These are phyloP conservation scores for Tetragonula carbonaria DNA, from an alignment of 2,888 invertebrate genomes.

Conservation along the genomic window DNA sequence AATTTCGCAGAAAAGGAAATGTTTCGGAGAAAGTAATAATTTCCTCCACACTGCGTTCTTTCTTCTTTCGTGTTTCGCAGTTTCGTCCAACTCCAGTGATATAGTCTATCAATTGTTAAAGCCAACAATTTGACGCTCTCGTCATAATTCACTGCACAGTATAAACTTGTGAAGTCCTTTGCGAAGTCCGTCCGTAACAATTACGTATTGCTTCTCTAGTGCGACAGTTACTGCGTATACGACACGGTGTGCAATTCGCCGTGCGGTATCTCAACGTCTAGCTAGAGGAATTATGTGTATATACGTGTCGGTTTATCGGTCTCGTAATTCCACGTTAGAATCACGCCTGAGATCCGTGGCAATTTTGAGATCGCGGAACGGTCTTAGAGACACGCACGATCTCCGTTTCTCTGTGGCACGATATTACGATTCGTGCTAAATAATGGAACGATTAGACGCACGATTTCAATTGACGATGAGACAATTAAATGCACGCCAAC, in stretches of 20 bases:
- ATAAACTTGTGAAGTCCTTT: neutral
- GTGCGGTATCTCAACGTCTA: neutral
- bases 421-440: neutral
- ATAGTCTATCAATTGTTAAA: neutral
- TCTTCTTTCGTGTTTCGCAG: neutral
- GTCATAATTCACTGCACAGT: neutral
- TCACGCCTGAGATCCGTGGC: neutral
- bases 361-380: conserved; percentile 13
- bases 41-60: neutral
- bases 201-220: no score
- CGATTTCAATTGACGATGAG: neutral
- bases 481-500: no score
- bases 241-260: neutral
- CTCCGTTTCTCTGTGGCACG: neutral
- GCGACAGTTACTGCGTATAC: neutral
- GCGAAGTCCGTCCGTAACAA: neutral
- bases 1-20: neutral
- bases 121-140: neutral
- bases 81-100: neutral
- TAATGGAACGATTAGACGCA: no score
- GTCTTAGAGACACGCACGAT: neutral
- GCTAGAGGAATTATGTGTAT: conserved; percentile 9
- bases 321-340: conserved; percentile 6
- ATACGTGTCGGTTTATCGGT: conserved; percentile 12
- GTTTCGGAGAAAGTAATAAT: neutral